Base-by-base conservation (phyloP, 2,113 vertebrate genomes). In the Bambusicola thoracicus region DNA sequence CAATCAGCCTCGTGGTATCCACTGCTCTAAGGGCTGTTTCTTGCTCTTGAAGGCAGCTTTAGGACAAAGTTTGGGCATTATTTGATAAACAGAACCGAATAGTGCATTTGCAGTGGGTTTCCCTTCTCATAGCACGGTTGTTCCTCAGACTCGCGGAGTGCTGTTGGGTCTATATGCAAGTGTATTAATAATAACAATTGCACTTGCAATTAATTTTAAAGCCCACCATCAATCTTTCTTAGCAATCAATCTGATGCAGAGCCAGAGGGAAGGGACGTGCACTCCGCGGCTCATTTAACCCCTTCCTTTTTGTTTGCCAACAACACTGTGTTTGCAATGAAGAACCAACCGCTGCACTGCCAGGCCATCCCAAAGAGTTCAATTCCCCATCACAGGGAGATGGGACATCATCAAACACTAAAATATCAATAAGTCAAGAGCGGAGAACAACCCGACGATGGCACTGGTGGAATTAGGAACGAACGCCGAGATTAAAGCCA, bases 171-270 rank as follows among this genome's bases (percentile, higher is more conserved):
- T 72, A 88, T 40, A 79, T 22, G 73, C 80, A 4, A 6, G 29
- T 48, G 69, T 88, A 95, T 96, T 96, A 94, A 95, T 95, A 97
- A 96, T 73, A 95, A 94, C 87, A 93, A 95, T 94, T 74, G 85
- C 88, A 87, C 91, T 95, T 85, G 87, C 88, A 95, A 96, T 96
- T 96, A 97, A 96, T 96, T 95, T 94, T 89, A 90, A 96, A 94
- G 80, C 94, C 91, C 85, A 62, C 90, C 84, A 91, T 96, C 94
- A 96, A 95, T 94, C 94, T 95, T 96, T 70, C 91, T 93, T 68
- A 82, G 90, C 85, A 93, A 65, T 77, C 96, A 93, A 93, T 95
- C 94, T 85, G 94, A 95, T 85, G 91, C 72, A 49, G 81, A 89
- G 91, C 88, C 80, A 85, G 70, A 85, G 78, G 92, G 91, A 95